Evolutionary conservation across 2,113 vertebrate genomes (phyloP), one percentile per base, ranked within the genome.

Genomic region (Rhegmatorhina hoffmannsi): DNA sequence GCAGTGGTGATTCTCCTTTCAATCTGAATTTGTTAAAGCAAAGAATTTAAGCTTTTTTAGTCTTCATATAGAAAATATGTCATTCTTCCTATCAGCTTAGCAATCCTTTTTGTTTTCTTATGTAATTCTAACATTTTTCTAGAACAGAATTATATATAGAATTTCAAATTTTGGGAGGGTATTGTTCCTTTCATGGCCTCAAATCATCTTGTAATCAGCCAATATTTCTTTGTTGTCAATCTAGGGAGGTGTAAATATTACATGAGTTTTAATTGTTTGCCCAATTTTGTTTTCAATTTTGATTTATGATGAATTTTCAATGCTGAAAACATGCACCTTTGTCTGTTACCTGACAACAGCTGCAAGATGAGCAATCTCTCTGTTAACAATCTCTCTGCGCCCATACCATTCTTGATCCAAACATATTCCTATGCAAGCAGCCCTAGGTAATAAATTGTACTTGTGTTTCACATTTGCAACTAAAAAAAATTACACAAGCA

Each of bases 271-370:
- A 84, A 89, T 20, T 77, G 68, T 13, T 74, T 80, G 33, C 24
- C 34, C 81, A 18, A 69, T 62, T 59, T 74, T 70, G 16, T 31
- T 83, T 86, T 86, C 38, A 28, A 8, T 67, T 88, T 84, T 86
- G 31, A 70, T 92, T 95, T 76, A 66, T 62, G 16, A 47, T 62
- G 29, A 34, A 29, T 74, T 89, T 90, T 56, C 38, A 20, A 63
- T 70, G 47, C 55, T 81, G 33, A 52, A 93, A 89, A 40, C 15
- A 31, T 75, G 31, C 24, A 50, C 43, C 46, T 92, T 70, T 33
- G 21, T 72, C 66, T 91, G 28, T 92, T 95, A 94, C 75, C 63
- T 90, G 55, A 82, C 34, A 95, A 72, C 34, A 95, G 34, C 56
- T 84, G 69, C 60, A 87, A 46, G 25, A 91, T 83, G 53, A 85